Percentiles rank a stretch among this genome's conserved stretches.
Conservation (phyloP, 2,113 vertebrate species). For the Rhizomys pruinosus region DNA sequence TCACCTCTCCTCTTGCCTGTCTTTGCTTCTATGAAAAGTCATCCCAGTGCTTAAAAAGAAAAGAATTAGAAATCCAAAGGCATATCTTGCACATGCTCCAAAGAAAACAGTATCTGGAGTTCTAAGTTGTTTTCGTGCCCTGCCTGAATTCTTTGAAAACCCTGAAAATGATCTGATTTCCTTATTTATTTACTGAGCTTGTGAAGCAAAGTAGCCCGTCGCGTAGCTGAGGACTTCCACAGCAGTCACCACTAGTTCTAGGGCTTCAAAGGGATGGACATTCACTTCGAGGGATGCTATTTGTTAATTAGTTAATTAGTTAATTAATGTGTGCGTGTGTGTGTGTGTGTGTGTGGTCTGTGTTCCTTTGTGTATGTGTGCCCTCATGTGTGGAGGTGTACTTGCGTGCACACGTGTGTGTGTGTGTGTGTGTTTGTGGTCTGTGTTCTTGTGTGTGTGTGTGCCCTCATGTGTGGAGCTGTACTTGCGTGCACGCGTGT, state of each 20-base stretch:
- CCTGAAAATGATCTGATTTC: constrained; percentile 36
- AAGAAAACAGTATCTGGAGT: constrained; percentile 67
- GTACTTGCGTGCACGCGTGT: no score
- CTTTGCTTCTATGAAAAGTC: constrained; percentile 69
- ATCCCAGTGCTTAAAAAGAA: constrained; percentile 38
- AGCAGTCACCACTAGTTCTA: background rate
- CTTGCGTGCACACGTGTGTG: background rate
- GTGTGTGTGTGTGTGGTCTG: background rate
- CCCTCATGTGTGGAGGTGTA: background rate
- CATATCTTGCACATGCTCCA: constrained; percentile 30
- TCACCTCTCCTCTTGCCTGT: background rate
- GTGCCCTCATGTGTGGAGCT: background rate
- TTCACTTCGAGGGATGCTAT: background rate
- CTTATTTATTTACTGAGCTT: background rate
- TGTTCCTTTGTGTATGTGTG: background rate
- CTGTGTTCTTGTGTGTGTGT: no score
- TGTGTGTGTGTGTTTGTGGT: background rate
- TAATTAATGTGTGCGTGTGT: background rate
- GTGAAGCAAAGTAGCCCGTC: background rate
- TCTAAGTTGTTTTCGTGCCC: constrained; percentile 60
- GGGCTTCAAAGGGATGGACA: background rate
- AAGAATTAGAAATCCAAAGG: constrained; percentile 20
- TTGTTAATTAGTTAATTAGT: background rate
- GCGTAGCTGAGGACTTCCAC: background rate
- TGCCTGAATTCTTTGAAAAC: constrained; percentile 73